Evolutionary conservation across 2,888 invertebrate species (phyloP).

Genomic region (Ptilodon capucinus): DNA sequence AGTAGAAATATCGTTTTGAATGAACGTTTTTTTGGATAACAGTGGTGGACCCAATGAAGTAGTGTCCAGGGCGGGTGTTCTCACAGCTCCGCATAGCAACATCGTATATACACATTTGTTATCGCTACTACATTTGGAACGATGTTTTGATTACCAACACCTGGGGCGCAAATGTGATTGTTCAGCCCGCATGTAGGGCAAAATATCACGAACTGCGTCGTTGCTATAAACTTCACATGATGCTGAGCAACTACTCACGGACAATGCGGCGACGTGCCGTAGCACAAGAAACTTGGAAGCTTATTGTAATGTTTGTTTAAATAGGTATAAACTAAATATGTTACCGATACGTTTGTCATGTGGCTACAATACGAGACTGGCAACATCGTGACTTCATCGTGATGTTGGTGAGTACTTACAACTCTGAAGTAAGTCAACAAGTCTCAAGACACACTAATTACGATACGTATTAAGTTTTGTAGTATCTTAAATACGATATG

Average conservation of each 20-base stretch:
- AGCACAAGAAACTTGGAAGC: constrained; percentile 25
- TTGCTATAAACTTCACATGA: constrained; percentile 36
- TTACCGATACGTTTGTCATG: constrained; percentile 7
- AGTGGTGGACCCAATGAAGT: neutral
- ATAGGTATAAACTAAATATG: constrained; percentile 2
- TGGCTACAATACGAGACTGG: neutral
- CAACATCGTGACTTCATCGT: too few species aligned
- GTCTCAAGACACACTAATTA: too few species aligned
- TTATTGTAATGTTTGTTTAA: constrained; percentile 14
- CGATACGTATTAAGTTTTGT: too few species aligned
- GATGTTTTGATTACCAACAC: constrained; percentile 58
- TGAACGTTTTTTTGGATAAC: neutral
- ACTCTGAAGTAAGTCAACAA: too few species aligned
- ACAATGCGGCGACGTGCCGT: constrained; percentile 43
- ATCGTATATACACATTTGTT: constrained; percentile 27
- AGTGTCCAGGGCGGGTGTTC: neutral
- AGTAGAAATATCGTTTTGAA: too few species aligned
- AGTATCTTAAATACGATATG: too few species aligned
- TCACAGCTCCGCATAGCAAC: constrained; percentile 33
- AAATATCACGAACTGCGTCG: constrained; percentile 56
- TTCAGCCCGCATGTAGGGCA: constrained; percentile 38
- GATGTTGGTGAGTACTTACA: too few species aligned
- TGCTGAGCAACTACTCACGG: constrained; percentile 33
- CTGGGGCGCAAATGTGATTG: constrained; percentile 57
- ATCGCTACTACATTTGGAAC: constrained; percentile 39